These are phyloP conservation scores for Deroptyus accipitrinus DNA, from an alignment of 2,113 vertebrate species.

Conservation along the genomic window DNA sequence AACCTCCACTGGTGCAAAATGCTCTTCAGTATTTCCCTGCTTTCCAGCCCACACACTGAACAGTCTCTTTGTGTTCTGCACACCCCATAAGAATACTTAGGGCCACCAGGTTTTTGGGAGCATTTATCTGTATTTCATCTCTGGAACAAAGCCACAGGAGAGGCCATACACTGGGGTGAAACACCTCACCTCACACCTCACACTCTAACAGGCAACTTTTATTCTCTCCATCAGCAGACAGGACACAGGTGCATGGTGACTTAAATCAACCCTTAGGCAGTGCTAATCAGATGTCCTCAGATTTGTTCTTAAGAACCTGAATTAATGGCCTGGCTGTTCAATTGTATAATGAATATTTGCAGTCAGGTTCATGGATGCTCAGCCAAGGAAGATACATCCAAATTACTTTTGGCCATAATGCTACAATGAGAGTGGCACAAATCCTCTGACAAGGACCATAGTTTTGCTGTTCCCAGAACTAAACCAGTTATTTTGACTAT, in stretches of 20 bases:
- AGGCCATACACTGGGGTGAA: background rate
- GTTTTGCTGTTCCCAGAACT: background rate
- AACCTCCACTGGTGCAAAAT: background rate
- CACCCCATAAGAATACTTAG: background rate
- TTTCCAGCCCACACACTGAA: background rate
- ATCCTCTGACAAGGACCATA: background rate
- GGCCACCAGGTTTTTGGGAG: background rate
- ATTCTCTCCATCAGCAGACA: background rate
- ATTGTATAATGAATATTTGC: background rate
- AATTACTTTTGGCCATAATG: background rate
- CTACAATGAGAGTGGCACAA: background rate
- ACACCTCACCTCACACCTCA: background rate
- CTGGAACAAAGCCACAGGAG: background rate
- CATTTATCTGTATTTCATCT: background rate
- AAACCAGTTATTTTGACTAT: background rate
- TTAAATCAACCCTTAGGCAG: background rate
- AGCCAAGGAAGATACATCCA: background rate
- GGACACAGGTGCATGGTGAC: rapidly evolving
- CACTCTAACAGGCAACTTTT: background rate
- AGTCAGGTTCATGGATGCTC: background rate
- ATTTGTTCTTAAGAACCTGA: background rate
- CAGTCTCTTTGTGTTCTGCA: background rate
- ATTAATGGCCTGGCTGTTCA: background rate
- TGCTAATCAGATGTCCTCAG: background rate
- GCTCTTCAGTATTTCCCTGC: background rate